These are phyloP conservation scores for Anguilla anguilla DNA, from an alignment of 2,797 vertebrate genomes.

Conservation along the genomic window DNA sequence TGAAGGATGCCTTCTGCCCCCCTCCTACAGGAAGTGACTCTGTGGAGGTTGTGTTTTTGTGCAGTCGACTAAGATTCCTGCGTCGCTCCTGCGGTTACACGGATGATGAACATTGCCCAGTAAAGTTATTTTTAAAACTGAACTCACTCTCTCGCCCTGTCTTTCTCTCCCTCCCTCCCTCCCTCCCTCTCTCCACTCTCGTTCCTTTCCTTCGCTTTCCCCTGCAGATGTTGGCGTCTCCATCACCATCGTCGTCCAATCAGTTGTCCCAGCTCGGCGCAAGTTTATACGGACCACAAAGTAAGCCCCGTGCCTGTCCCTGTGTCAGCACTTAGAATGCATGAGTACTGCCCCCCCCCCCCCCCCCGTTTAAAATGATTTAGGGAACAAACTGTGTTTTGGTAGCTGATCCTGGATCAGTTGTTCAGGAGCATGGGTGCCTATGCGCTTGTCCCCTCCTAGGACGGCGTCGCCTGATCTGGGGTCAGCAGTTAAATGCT, in stretches of 20 bases:
- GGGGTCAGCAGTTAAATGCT: neutral
- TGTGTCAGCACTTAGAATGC: neutral
- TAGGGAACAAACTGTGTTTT: neutral
- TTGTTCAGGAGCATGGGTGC: neutral
- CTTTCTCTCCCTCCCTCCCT: conserved; percentile 26
- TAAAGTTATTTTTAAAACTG: neutral
- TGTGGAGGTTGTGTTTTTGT: neutral
- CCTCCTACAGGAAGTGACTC: neutral
- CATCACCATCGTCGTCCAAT: conserved; percentile 85
- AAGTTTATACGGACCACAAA: conserved; percentile 87
- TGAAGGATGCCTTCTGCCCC: neutral
- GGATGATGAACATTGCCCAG: neutral
- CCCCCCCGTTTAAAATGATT: neutral
- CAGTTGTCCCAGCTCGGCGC: conserved; percentile 86
- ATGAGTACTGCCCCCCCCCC: neutral
- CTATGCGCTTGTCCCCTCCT: neutral
- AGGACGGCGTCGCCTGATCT: neutral
- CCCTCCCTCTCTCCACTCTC: neutral
- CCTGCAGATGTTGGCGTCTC: conserved; percentile 74
- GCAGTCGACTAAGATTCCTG: neutral
- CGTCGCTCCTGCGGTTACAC: neutral
- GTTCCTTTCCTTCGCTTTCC: neutral
- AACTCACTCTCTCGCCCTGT: neutral
- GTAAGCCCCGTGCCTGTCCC: conserved; percentile 65
- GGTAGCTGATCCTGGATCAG: neutral